These are phyloP conservation scores for Ostrea edulis DNA, from an alignment of 1,140 invertebrate genomes.

Conservation along the genomic window DNA sequence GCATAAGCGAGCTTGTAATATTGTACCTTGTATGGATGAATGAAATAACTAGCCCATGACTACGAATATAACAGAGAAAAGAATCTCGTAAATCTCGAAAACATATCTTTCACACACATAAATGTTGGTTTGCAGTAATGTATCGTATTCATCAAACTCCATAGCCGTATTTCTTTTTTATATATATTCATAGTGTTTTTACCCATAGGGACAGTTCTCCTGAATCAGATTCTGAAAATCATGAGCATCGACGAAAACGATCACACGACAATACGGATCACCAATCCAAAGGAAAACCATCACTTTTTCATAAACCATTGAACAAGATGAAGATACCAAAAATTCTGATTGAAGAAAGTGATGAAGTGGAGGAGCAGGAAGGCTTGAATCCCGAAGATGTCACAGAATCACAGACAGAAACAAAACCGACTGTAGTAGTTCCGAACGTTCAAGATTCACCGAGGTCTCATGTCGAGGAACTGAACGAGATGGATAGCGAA, in stretches of 20 bases:
- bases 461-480: background rate
- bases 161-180: no score
- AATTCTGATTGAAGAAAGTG: constrained; percentile 13
- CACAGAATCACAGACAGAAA: background rate
- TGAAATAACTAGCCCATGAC: no score
- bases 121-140: no score
- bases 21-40: no score
- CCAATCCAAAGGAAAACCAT: background rate
- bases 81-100: no score
- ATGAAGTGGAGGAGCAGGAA: constrained; percentile 3
- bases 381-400: background rate
- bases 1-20: no score
- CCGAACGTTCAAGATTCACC: background rate
- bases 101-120: no score
- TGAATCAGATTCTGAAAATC: constrained; percentile 15
- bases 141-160: no score
- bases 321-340: constrained; percentile 28
- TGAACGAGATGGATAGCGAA: background rate
- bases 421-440: background rate
- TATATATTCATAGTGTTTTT: background rate
- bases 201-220: background rate
- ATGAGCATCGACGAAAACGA: constrained; percentile 3
- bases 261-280: constrained; percentile 8
- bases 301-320: background rate
- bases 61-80: no score